Base-by-base conservation (phyloP, 2,797 vertebrate species). In the Pyrrhura leucotis region DNA sequence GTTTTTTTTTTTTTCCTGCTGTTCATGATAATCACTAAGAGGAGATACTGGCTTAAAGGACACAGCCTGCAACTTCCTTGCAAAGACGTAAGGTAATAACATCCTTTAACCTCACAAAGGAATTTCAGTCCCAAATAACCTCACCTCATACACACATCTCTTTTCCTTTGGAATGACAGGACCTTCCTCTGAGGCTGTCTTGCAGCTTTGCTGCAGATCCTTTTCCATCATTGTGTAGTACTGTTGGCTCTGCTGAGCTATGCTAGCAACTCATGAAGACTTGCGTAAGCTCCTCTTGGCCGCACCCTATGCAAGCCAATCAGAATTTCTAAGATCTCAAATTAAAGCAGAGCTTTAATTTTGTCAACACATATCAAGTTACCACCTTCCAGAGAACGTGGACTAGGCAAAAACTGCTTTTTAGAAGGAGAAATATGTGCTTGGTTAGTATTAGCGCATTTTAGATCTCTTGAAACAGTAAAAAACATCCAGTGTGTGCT, bases 221-320 rank as follows among this genome's bases (percentile, higher is more conserved):
- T 71, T 71, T 56, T 42, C 9, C 21, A 7, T 63, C 20, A 0
- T 15, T 61, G 20, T 35, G 66, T 58, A 17, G n/a, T 72, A 72
- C 51, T 33, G 21, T 44, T 44, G 45, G 5, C 22, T 33, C 13
- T 33, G 44, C 59, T 66, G 51, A 62, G 23, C 59, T 88, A 0
- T 18, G 39, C 58, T 54, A 47, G 42, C 56, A 65, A 23, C 21
- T 28, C 39, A 48, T 33, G n/a, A 73, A 67, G 19, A 6, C 8
- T 33, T 62, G 14, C 1, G 1, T 44, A 12, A 51, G n/a, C 44
- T 82, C 48, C 1, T 8, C 5, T 33, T 73, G 66, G 47, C 44
- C 6, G 4, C 48, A n/a, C 11, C 15, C 22, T 40, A 3, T 0
- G 0, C 15, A 72, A 91, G 39, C 18, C 15, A 47, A 1, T 9